A percentile compares a stretch with the other conserved stretches of the same genome.
phyloP scores from a whole-genome alignment of 1,140 invertebrate genomes.

The Pomacea maculata region DNA sequence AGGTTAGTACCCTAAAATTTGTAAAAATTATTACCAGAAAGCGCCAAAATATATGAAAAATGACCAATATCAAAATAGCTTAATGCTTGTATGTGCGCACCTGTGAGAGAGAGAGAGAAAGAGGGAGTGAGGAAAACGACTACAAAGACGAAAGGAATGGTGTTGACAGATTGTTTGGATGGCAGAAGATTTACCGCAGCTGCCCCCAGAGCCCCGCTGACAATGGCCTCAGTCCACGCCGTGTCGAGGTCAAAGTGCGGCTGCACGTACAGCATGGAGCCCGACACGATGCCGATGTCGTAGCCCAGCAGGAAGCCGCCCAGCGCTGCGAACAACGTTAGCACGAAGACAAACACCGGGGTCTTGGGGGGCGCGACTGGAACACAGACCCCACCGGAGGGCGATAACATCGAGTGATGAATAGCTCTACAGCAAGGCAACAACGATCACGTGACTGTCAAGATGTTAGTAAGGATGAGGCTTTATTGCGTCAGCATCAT shows the following conservation, averaged over 20 bases:
- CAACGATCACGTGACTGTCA: too few species aligned
- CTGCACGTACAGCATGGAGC: conserved; percentile 70
- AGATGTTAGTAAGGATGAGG: too few species aligned
- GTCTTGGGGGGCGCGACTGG: not conserved
- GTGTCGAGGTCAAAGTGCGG: conserved; percentile 42
- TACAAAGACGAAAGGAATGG: too few species aligned
- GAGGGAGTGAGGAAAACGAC: too few species aligned
- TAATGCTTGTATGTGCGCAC: too few species aligned
- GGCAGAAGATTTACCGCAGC: conserved; percentile 25
- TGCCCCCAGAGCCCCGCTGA: conserved; percentile 34
- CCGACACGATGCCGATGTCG: conserved; percentile 73
- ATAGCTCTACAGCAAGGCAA: too few species aligned
- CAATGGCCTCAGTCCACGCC: conserved; percentile 35
- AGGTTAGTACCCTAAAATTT: too few species aligned
- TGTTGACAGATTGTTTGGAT: too few species aligned
- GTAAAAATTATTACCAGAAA: too few species aligned
- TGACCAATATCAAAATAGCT: too few species aligned
- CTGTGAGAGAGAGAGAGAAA: too few species aligned
- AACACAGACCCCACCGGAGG: not conserved
- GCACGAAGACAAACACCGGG: conserved; percentile 38
- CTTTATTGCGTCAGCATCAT: not conserved
- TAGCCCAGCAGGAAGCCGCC: conserved; percentile 76
- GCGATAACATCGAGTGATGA: not conserved
- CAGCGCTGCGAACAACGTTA: conserved; percentile 56
- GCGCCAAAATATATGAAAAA: too few species aligned